Evolutionary conservation across 1,140 invertebrate species (phyloP), one percentile per base, ranked within the genome.

Genomic region (Sarcophaga bullata): DNA sequence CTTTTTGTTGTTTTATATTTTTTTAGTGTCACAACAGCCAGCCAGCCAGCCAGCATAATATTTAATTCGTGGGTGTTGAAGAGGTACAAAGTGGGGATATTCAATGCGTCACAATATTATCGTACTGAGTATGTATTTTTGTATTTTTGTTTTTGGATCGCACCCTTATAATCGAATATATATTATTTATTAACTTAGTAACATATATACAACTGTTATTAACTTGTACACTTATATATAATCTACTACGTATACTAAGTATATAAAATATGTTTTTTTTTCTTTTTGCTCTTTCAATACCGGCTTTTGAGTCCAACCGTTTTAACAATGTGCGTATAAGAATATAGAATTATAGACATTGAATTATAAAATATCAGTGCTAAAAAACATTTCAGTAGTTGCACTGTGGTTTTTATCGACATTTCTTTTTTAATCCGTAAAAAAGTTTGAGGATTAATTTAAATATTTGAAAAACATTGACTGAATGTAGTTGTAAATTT

Each of bases 11-110:
- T 58, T 58, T 58, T 58, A 7, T 58, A 58, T 58, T 88, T 89
- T n/a, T 37, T 37, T 86, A 87, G 87, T 89, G 88, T 89, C 88
- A 89, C 87, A 87, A 85, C 81, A 82, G 80, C 78, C 78, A 73
- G 25, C 25, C 25, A 37, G 25, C 25, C 25, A 1, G 25, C 83
- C 81, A 80, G 68, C 75, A 82, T 37, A 37, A 2, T 37, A 37
- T 37, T 37, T 37, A 37, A 4, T 37, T 37, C 4, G 25, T 37
- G 25, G 25, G 25, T 37, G 25, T 37, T 37, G 25, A 37, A 4
- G 25, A 37, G 25, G 25, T 2, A 37, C 25, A 1, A 37, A 37
- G 25, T 37, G 25, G 25, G 25, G 62, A 7, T 10, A 68, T 25
- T 4, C 80, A 48, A 62, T 11, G 54, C 46, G 62, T 68, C 17